phyloP scores from a whole-genome alignment of 2,888 invertebrate species.

The Melipona beecheii region DNA sequence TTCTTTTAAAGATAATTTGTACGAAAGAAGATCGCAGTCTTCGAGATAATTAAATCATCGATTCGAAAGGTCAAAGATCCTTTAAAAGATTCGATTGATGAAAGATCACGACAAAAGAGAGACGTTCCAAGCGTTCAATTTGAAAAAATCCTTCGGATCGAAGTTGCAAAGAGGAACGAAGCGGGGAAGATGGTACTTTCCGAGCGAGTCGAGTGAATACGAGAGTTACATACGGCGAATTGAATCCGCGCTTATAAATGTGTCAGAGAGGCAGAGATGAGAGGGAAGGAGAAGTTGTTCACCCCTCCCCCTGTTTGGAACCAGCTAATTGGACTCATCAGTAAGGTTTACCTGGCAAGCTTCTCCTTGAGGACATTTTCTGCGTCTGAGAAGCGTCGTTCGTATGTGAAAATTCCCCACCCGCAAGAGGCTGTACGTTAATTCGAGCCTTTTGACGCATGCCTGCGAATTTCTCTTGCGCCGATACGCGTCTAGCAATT shows the following conservation, averaged over 20 bases:
- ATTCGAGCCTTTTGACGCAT: not conserved
- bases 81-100: not conserved
- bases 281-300: constrained; percentile 20
- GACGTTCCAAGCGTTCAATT: not conserved
- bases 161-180: not conserved
- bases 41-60: too few species aligned
- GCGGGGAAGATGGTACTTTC: not conserved
- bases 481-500: not conserved
- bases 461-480: not conserved
- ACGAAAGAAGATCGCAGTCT: too few species aligned
- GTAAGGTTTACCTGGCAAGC: constrained; percentile 15
- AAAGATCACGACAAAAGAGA: not conserved
- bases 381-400: too few species aligned
- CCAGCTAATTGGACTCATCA: constrained; percentile 34
- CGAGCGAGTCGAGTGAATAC: not conserved
- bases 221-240: constrained; percentile 1
- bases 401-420: not conserved
- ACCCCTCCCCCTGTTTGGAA: not conserved
- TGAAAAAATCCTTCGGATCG: not conserved
- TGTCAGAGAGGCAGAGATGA: constrained; percentile 1
- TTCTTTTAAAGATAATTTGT: too few species aligned
- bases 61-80: too few species aligned
- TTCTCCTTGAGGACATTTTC: not conserved
- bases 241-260: constrained; percentile 16
- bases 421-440: too few species aligned